Conservation (phyloP, 2,113 vertebrate genomes). For the Halcyon malimbica region DNA sequence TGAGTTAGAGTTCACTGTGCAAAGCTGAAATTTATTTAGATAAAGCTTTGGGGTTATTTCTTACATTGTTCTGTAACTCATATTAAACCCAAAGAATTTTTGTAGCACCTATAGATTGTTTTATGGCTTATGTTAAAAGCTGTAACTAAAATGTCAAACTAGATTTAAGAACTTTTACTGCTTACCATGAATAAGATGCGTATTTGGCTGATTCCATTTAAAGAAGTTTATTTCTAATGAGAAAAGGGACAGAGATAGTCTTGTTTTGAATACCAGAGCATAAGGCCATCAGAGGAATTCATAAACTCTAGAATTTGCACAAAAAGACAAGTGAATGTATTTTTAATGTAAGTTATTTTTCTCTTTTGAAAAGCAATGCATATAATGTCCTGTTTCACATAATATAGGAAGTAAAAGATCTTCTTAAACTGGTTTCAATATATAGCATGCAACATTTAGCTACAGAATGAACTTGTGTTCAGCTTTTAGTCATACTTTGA, state of each 20-base stretch:
- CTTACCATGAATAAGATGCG: not conserved
- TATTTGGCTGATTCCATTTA: not conserved
- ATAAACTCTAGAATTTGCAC: not conserved
- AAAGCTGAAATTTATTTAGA: constrained; percentile 19
- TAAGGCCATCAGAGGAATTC: not conserved
- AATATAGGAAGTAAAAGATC: not conserved
- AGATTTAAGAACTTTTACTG: not conserved
- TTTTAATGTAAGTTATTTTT: not conserved
- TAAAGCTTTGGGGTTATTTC: constrained; percentile 4
- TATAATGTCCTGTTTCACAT: not conserved
- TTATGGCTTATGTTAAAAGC: constrained; percentile 10
- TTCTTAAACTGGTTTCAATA: not conserved
- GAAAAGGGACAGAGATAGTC: not conserved
- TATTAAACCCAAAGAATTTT: not conserved
- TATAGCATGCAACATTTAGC: not conserved
- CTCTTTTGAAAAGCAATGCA: not conserved
- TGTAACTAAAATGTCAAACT: constrained; percentile 1
- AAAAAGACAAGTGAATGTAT: not conserved
- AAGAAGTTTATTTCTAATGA: constrained; percentile 5
- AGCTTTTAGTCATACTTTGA: not conserved
- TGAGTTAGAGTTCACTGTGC: not conserved
- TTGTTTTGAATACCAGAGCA: not conserved
- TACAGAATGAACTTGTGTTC: not conserved
- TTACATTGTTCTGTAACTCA: not conserved
- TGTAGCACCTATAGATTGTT: not conserved